Percentiles rank a stretch among this genome's conserved stretches.
Conservation (phyloP, 2,888 invertebrate species). For the Panzeria rudis region DNA sequence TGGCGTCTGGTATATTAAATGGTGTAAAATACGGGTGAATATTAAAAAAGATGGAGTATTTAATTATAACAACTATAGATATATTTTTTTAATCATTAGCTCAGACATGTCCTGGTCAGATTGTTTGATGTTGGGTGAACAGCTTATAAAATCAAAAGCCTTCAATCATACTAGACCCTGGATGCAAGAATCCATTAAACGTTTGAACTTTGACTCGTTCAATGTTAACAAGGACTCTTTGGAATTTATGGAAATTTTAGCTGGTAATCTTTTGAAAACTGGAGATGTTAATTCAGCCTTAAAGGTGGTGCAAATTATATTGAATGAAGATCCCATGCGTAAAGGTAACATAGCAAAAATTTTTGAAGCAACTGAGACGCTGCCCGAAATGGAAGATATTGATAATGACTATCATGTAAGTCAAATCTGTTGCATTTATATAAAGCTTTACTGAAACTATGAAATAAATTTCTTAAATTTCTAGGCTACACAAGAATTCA, state of each 20-base stretch:
- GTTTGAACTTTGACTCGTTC: slow-evolving; percentile 86
- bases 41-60: slow-evolving; percentile 34
- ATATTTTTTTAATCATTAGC: slow-evolving; percentile 79
- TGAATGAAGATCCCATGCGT: slow-evolving; percentile 91
- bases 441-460: not conserved
- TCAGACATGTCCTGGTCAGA: slow-evolving; percentile 92
- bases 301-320: slow-evolving; percentile 91
- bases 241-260: slow-evolving; percentile 78
- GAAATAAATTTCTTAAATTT: not conserved
- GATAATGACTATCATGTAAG: slow-evolving; percentile 66
- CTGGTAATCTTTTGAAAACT: slow-evolving; percentile 82
- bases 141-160: slow-evolving; percentile 95
- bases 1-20: slow-evolving; percentile 93
- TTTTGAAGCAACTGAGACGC: slow-evolving; percentile 39
- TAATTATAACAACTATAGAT: not conserved
- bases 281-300: slow-evolving; percentile 92
- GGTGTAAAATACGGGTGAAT: slow-evolving; percentile 90
- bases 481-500: slow-evolving; percentile 78
- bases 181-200: slow-evolving; percentile 95
- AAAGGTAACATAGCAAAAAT: slow-evolving; percentile 88
- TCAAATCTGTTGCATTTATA: not conserved
- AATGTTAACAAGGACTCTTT: slow-evolving; percentile 73
- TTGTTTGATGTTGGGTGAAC: slow-evolving; percentile 96
- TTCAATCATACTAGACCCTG: slow-evolving; percentile 96
- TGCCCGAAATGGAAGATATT: slow-evolving; percentile 26